Evolutionary conservation across 2,113 vertebrate genomes (phyloP), one percentile per base, ranked within the genome.

Genomic region (Paradoxurus hermaphroditus): DNA sequence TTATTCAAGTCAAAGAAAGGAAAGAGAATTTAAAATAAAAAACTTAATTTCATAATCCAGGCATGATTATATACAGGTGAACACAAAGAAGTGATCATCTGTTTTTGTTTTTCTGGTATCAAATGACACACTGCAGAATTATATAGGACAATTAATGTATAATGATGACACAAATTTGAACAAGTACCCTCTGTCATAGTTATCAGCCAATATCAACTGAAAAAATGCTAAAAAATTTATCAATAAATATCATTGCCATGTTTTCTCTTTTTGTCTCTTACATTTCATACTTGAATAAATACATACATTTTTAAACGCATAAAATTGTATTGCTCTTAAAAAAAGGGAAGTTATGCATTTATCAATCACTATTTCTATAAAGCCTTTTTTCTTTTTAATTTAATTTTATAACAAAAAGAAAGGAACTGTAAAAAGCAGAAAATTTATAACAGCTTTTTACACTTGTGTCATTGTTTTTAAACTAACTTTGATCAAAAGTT

Each of bases 331-430:
- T 93, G 46, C 25, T 86, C 15, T 91, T 84, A 59, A 56, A 75
- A 83, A 83, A 68, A 83, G 21, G 29, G 90, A 89, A 77, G 59
- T 73, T 86, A 23, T 90, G 13, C n/a, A 84, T 79, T 23, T 75
- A 75, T 77, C 13, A 88, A 34, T 89, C 81, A 81, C 13, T 81
- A 29, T 91, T 83, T 82, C n/a, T 65, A 68, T 53, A 91, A 68
- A 91, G 7, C 0, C 3, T 59, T 72, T 90, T 49, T 49, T 44
- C 29, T 49, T 83, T 94, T 63, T 46, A 75, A 87, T 88, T 89
- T 89, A 68, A 90, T 87, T 94, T 73, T 27, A 62, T 51, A 70
- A 79, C 36, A 83, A 51, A 94, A 95, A 59, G 49, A 86, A 95
- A 93, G 63, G 63, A 15, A 36, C 23, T 85, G 1, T 53, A 90